Base-by-base conservation (phyloP, 2,888 invertebrate genomes). In the Leuctra nigra region DNA sequence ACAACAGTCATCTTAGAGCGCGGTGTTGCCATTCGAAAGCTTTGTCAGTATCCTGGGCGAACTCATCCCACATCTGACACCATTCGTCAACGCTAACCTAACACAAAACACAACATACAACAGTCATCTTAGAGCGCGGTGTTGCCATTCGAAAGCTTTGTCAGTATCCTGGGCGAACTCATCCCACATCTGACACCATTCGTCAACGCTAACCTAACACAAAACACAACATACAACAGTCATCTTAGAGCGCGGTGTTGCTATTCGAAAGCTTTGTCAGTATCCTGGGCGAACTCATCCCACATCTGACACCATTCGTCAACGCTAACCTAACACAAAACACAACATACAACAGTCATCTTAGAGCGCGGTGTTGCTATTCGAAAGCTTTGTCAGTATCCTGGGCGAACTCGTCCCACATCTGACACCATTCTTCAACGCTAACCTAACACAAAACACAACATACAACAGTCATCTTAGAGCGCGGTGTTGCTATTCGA, bases 271-370 rank as follows among this genome's bases (percentile, higher is more conserved):
- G 88, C 87, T 38, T 84, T 83, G 59, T 84, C 83, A 1, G 90
- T 88, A 66, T 86, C 84, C 69, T 83, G 84, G 54, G 88, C 84
- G 70, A 87, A 90, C 62, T 87, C 87, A 67, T 90, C 86, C 93
- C 93, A 94, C 88, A 93, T 90, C 60, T 83, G 82, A 65, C 86
- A 83, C 93, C 93, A 94, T 71, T 94, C 93, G 57, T 91, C 92
- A 25, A 89, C 86, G 64, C 91, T 91, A 38, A 94, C 91, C 86
- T 92, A n/a, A n/a, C n/a, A n/a, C n/a, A n/a, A n/a, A n/a, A n/a
- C n/a, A n/a, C n/a, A n/a, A n/a, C n/a, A n/a, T n/a, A n/a, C n/a
- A n/a, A n/a, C n/a, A n/a, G n/a, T n/a, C n/a, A n/a, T n/a, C n/a
- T n/a, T n/a, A n/a, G n/a, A n/a, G n/a, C n/a, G n/a, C n/a, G n/a